Evolutionary conservation across 2,888 invertebrate species (phyloP), one percentile per base, ranked within the genome.

Genomic region (Coecobrya sp.): DNA sequence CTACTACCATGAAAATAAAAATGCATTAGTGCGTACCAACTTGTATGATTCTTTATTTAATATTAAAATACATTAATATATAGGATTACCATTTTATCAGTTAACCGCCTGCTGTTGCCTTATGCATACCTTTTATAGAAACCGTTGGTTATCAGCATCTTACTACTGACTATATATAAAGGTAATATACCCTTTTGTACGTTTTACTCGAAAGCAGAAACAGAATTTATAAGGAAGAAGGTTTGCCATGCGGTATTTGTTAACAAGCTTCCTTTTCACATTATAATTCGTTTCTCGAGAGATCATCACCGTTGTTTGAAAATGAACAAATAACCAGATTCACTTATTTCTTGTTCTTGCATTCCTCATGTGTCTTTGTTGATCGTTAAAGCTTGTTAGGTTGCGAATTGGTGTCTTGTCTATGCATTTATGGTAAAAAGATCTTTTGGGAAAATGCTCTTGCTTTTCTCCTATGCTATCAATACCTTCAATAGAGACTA

Each of bases 301-400:
- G 65, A 16, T 45, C 30, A 70, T 13, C n/a, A 70, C 30, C 76
- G 45, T 70, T 86, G 86, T 76, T 52, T 73, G 19, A 65, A 76
- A 79, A 73, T 13, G 62, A 62, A 62, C 76, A 81, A 45, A 55
- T 76, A 65, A 88, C 68, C 79, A 88, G 81, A 88, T 88, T 88
- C 88, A 76, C 85, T 90, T 82, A 45, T 86, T 73, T 89, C 13
- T 42, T 82, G 42, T 22, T 13, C 73, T 19, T 45, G 42, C 19
- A 49, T 65, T 19, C 1, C 65, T 65, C 65, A 10, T 36, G 49
- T 13, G 49, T 49, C 49, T 7, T 49, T 49, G 49, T 49, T 49
- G 36, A 36, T 36, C 36, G 2, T 36, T 7, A n/a, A n/a, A 36
- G 36, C 36, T 7, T 36, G 36, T 7, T 2, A 36, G 36, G 7